Evolutionary conservation across 2,888 invertebrate genomes (phyloP), one percentile per base, ranked within the genome.

Genomic region (Eudasyphora cyanicolor): DNA sequence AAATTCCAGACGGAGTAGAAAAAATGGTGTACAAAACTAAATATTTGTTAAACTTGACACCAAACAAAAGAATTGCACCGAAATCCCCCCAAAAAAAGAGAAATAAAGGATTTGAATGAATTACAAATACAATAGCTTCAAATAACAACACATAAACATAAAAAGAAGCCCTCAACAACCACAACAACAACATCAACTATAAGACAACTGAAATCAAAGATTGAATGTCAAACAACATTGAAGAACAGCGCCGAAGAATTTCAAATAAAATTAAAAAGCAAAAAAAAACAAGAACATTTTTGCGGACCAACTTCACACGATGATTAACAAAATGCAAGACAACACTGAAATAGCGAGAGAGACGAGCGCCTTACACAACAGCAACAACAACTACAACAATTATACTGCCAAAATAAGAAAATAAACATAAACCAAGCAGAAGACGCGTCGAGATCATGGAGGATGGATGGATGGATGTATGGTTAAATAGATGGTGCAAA

Each of bases 1-100:
- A 78, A 78, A 86, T 79, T 76, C 82, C 74, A 73, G 87, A 89
- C 87, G 85, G 84, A 82, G 76, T 79, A 49, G 71, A 75, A 75
- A 78, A 57, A 69, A 69, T 67, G 86, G 88, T 24, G 19, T 42
- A 67, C 67, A 67, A 42, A 67, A 87, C 87, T 86, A 89, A 89
- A 89, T 89, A 89, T 89, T 90, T 89, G 89, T 88, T 89, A 89
- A 89, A 89, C 89, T 89, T 89, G 89, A 89, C 89, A 89, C 89
- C 89, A 90, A 89, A 89, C 89, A 90, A 90, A 90, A 89, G 89
- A 89, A 89, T 88, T 88, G 89, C 88, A 88, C 89, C 90, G 88
- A 88, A 88, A 87, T 54, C 24, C 14, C 14, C n/a, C n/a, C n/a
- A n/a, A n/a, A 35, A 45, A 51, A 12, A 79, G 27, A 69, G 35